Percentiles rank a stretch among this genome's conserved stretches.
Conservation (phyloP, 1,140 invertebrate genomes). For the Metopolophium dirhodum region DNA sequence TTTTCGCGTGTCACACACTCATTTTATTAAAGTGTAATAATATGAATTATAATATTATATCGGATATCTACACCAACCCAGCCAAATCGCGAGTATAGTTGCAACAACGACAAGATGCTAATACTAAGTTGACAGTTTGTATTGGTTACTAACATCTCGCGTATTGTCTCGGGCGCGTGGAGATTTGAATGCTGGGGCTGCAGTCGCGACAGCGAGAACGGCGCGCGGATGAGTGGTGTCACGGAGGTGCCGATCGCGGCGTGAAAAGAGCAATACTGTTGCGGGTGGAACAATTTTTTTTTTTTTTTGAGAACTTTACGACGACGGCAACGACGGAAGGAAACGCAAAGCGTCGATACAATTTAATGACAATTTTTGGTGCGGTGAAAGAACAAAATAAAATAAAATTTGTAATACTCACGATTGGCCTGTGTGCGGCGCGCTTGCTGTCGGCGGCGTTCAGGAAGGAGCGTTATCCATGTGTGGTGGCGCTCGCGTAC, state of each 20-base stretch:
- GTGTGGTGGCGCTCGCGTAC: too few relatives aligned
- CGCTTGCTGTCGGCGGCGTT: not conserved
- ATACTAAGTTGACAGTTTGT: constrained; percentile 27
- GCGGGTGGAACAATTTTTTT: not conserved
- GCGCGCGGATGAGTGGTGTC: not conserved
- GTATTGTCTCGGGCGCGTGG: not conserved
- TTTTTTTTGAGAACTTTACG: not conserved
- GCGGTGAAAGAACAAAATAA: not conserved
- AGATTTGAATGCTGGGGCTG: constrained; percentile 47
- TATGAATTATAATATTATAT: not conserved
- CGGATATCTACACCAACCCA: not conserved
- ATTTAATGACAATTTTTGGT: not conserved
- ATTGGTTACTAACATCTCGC: constrained; percentile 51
- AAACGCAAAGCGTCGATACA: not conserved
- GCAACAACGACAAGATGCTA: constrained; percentile 46
- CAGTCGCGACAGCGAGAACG: not conserved
- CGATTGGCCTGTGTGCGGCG: not conserved
- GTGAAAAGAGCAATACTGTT: not conserved
- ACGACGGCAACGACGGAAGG: too few relatives aligned
- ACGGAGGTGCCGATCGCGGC: not conserved
- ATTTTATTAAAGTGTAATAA: not conserved
- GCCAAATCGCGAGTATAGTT: not conserved
- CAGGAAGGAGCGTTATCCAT: not conserved
- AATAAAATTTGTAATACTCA: not conserved
- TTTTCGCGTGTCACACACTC: not conserved